Conservation (phyloP, 2,797 vertebrate genomes). For the Spea hammondii region DNA sequence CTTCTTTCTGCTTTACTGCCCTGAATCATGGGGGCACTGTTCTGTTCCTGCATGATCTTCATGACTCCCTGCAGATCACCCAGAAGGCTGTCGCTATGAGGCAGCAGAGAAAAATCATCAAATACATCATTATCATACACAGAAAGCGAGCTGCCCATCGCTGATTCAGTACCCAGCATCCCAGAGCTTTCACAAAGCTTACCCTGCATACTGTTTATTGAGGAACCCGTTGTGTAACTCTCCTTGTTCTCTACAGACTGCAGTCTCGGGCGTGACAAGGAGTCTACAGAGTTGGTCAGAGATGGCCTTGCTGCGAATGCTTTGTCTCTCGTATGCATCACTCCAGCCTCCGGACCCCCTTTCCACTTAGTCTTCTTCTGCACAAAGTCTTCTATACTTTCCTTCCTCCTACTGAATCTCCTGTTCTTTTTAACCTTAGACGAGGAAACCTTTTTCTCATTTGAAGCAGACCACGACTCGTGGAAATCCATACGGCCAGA, state of each 20-base stretch:
- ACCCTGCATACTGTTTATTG: conserved; percentile 52
- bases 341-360: conserved; percentile 48
- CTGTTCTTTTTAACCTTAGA: conserved; percentile 73
- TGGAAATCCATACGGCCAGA: conserved; percentile 55
- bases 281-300: conserved; percentile 56
- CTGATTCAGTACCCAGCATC: conserved; percentile 65
- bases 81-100: conserved; percentile 58
- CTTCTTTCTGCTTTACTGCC: conserved; percentile 49
- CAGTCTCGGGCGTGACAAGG: conserved; percentile 56
- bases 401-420: conserved; percentile 75
- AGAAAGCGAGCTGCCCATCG: conserved; percentile 67
- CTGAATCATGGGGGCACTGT: conserved; percentile 51
- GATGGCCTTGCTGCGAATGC: conserved; percentile 39
- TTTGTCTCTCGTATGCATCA: conserved; percentile 55
- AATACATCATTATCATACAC: conserved; percentile 66
- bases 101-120: conserved; percentile 61
- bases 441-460: conserved; percentile 60
- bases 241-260: conserved; percentile 60
- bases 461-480: conserved; percentile 57
- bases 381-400: conserved; percentile 70
- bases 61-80: conserved; percentile 57
- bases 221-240: conserved; percentile 41
- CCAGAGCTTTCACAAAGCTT: conserved; percentile 68
- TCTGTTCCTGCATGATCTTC: conserved; percentile 27
- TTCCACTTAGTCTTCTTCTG: conserved; percentile 74